Evolutionary conservation across 2,797 vertebrate species (phyloP).

Genomic region (Scomberomorus guttatus): DNA sequence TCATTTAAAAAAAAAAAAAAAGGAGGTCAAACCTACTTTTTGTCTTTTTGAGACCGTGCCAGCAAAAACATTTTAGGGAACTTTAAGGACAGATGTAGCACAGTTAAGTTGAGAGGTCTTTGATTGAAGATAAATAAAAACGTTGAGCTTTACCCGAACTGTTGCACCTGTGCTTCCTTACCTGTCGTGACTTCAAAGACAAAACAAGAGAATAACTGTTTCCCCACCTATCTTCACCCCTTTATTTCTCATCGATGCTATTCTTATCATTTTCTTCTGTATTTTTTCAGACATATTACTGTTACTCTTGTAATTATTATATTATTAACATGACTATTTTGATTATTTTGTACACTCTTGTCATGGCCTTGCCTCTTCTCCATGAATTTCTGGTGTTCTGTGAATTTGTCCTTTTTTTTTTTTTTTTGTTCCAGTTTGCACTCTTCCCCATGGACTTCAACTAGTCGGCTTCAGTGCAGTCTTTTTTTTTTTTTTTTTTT

Average conservation of each 20-base stretch:
- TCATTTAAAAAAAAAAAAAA: neutral
- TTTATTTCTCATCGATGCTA: conserved; percentile 55
- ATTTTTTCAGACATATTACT: conserved; percentile 78
- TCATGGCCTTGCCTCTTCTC: conserved; percentile 55
- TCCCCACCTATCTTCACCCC: conserved; percentile 31
- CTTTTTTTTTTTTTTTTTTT: conserved; percentile 36
- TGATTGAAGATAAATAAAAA: neutral
- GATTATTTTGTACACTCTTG: conserved; percentile 72
- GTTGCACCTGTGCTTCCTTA: conserved; percentile 63
- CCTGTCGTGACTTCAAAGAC: conserved; percentile 27
- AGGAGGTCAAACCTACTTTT: neutral
- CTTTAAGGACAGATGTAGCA: conserved; percentile 5
- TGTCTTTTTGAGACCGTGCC: neutral
- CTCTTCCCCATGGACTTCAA: conserved; percentile 52
- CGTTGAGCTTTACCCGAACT: conserved; percentile 11
- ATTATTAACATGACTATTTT: conserved; percentile 76
- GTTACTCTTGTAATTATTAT: conserved; percentile 81
- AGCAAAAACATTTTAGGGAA: neutral
- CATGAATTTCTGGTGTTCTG: conserved; percentile 46
- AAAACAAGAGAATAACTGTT: conserved; percentile 12
- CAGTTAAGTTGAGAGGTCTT: conserved; percentile 3
- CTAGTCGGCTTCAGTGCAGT: conserved; percentile 54
- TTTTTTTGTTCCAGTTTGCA: conserved; percentile 57
- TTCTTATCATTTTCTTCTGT: conserved; percentile 71
- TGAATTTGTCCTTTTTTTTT: conserved; percentile 30